Evolutionary conservation across 2,888 invertebrate species (phyloP), one percentile per base, ranked within the genome.

Genomic region (Eumerus sabulonum): DNA sequence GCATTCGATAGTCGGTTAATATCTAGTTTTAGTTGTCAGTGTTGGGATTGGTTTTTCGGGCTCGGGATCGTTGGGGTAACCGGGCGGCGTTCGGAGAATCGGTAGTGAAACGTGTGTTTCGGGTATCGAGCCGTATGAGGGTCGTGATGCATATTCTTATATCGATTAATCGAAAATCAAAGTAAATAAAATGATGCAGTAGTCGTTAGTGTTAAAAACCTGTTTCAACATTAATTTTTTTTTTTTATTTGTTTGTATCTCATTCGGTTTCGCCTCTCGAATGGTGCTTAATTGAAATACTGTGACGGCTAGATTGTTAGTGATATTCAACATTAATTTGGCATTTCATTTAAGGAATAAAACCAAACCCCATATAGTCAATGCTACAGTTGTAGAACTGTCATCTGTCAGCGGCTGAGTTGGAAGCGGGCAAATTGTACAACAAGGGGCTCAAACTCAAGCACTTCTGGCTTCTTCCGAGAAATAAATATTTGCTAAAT

Each of bases 71-170:
- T 14, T 9, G 51, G 9, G 35, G 12, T 19, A 38, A 16, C 27
- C n/a, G n/a, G n/a, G 3, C 27, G 27, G 27, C 27, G 7, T 51
- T 51, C 51, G 27, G 35, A 13, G 14, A 51, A 36, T 35, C 35
- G 38, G 44, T 45, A 66, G 71, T 64, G 71, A 57, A 51, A 51
- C 60, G 51, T 53, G 38, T 56, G 50, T 77, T 77, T 72, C 72
- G 38, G 56, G 50, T 77, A 72, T 72, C 72, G 45, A 14, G 18
- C 42, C 12, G 50, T 19, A 44, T 53, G 54, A 51, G 27, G 48
- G 54, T 44, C 56, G 36, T 56, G 62, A 63, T 71, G 51, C 48
- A 63, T 54, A 38, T 54, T 18, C 14, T 19, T 12, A 11, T 44
- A 53, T 45, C 57, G 40, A 59, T 19, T 59, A 68, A 42, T 27